These are phyloP conservation scores for Piezodorus guildinii DNA, from an alignment of 1,140 invertebrate species.

Conservation along the genomic window DNA sequence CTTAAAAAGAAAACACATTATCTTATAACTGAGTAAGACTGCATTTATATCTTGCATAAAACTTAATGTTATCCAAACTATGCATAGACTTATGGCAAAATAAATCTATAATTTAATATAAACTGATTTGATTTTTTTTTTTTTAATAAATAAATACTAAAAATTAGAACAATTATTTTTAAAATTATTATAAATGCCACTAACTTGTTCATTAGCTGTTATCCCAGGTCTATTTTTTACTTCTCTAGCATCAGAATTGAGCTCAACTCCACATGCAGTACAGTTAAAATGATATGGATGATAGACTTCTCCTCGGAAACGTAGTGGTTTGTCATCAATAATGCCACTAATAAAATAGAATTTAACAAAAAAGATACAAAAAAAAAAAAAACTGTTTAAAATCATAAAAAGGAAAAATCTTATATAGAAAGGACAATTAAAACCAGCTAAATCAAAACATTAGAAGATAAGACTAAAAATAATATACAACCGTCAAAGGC, in stretches of 20 bases:
- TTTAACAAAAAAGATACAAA: too few species aligned
- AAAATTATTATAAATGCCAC: constrained; percentile 14
- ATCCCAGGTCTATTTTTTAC: constrained; percentile 81
- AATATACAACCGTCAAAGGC: too few species aligned
- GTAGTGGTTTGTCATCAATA: constrained; percentile 92
- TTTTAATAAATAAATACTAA: not conserved
- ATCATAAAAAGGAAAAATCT: not conserved
- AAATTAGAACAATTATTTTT: not conserved
- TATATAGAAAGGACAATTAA: not conserved
- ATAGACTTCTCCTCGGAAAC: constrained; percentile 93
- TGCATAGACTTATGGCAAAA: too few species aligned
- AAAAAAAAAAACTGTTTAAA: not conserved
- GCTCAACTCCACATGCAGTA: constrained; percentile 72
- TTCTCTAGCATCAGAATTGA: constrained; percentile 86
- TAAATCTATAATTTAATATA: not conserved
- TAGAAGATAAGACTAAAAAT: too few species aligned
- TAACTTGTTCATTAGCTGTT: constrained; percentile 77
- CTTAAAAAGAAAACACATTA: too few species aligned
- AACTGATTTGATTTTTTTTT: not conserved
- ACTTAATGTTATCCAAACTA: too few species aligned
- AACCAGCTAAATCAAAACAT: too few species aligned
- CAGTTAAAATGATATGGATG: constrained; percentile 99
- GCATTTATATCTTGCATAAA: too few species aligned
- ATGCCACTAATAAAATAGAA: constrained; percentile 55
- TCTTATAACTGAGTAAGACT: too few species aligned